A percentile compares a stretch with the other conserved stretches of the same genome.
Evolutionary conservation across 2,888 invertebrate genomes (phyloP).

Genomic region (Gortyna flavago): DNA sequence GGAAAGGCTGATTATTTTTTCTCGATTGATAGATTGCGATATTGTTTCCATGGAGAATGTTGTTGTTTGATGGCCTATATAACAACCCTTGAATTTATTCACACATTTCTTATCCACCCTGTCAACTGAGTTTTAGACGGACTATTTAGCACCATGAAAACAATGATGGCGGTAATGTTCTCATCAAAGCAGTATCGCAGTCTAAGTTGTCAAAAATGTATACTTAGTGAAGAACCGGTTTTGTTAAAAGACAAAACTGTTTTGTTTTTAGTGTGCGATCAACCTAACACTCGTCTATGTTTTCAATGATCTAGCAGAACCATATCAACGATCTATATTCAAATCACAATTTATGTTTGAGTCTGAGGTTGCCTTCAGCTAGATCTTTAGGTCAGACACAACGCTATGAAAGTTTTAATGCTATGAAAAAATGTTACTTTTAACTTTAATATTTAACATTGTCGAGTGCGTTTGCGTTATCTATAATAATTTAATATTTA

Average conservation of each 20-base stretch:
- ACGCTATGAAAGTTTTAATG: not conserved
- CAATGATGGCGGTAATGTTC: not conserved
- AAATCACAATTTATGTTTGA: conserved; percentile 10
- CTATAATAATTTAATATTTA: not conserved
- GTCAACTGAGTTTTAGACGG: not conserved
- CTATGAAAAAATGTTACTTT: not conserved
- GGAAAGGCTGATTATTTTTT: not conserved
- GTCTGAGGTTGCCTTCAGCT: not conserved
- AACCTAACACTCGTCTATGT: not conserved
- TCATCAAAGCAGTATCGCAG: not conserved
- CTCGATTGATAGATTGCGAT: not conserved
- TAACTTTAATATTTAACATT: not conserved
- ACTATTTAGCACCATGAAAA: not conserved
- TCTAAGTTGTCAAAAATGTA: not conserved
- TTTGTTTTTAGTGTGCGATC: not conserved
- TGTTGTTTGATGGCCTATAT: not conserved
- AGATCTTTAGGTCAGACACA: not conserved
- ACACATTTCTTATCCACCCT: not conserved
- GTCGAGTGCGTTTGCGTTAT: not conserved
- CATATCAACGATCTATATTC: conserved; percentile 16
- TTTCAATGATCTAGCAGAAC: not conserved
- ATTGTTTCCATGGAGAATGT: not conserved
- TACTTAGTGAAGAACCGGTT: not conserved
- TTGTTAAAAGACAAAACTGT: not conserved
- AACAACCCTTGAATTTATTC: not conserved